Percentiles rank a stretch among this genome's conserved stretches.
These are phyloP conservation scores for Octopus sinensis DNA, from an alignment of 1,140 invertebrate species.

Conservation along the genomic window DNA sequence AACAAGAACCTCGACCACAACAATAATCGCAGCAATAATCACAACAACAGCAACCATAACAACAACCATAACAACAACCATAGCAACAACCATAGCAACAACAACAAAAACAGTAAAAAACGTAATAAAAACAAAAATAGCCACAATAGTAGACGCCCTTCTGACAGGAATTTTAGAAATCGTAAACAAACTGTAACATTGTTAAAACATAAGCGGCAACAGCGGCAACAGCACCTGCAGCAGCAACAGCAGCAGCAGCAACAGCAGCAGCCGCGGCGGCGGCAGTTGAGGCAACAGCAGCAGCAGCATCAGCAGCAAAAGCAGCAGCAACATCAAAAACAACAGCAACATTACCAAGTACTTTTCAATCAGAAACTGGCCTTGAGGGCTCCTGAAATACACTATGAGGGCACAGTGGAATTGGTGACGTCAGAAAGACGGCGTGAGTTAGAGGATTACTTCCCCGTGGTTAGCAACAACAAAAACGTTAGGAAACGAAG, in stretches of 20 bases:
- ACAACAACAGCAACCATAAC: background rate
- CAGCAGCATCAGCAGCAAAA: background rate
- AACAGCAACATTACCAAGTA: no score
- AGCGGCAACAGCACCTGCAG: background rate
- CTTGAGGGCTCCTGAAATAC: no score
- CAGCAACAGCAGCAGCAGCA: background rate
- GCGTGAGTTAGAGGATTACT: no score
- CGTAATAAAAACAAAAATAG: background rate
- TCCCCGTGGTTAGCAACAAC: no score
- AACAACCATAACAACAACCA: background rate
- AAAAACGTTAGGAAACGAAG: no score
- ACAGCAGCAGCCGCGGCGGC: background rate
- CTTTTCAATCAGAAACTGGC: no score
- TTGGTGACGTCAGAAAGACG: no score
- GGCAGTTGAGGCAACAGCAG: background rate
- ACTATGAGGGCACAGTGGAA: no score
- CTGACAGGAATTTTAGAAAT: background rate
- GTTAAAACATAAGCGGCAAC: background rate
- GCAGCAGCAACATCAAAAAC: background rate
- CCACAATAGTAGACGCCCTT: background rate
- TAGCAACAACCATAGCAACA: background rate
- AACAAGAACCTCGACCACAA: background rate
- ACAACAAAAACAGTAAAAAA: background rate
- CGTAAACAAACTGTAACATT: no score
- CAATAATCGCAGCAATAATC: background rate